phyloP scores from a whole-genome alignment of 1,140 invertebrate genomes.

The Hyposmocoma kahamanoa region DNA sequence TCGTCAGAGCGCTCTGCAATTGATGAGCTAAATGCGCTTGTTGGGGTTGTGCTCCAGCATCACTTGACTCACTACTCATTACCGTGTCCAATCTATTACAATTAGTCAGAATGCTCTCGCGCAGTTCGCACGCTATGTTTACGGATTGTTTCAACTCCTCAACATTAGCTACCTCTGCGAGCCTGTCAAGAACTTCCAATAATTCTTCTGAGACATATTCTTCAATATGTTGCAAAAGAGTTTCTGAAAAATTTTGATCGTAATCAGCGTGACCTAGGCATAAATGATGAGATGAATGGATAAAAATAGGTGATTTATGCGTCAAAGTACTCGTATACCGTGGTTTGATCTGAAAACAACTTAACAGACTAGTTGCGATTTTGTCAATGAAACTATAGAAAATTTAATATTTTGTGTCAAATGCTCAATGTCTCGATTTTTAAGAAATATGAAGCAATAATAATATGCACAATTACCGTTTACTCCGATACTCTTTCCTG shows the following conservation, averaged over 20 bases:
- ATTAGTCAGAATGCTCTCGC: conserved; percentile 1
- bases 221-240: conserved; percentile 10
- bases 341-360: too few species aligned
- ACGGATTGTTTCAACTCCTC: conserved; percentile 6
- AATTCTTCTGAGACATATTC: conserved; percentile 8
- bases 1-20: not conserved
- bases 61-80: not conserved
- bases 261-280: too few species aligned
- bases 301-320: too few species aligned
- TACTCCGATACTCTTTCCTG: too few species aligned
- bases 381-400: too few species aligned
- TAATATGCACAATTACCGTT: too few species aligned
- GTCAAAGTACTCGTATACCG: too few species aligned
- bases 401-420: too few species aligned
- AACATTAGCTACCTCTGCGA: not conserved
- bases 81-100: not conserved
- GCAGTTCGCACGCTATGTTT: conserved; percentile 4
- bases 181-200: not conserved
- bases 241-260: conserved; percentile 13
- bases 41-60: not conserved
- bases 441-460: too few species aligned
- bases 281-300: too few species aligned
- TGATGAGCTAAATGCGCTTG: conserved; percentile 7
- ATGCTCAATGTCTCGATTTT: too few species aligned
- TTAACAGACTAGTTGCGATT: too few species aligned